phyloP scores from a whole-genome alignment of 2,888 invertebrate genomes.

The Torymus texanus region DNA sequence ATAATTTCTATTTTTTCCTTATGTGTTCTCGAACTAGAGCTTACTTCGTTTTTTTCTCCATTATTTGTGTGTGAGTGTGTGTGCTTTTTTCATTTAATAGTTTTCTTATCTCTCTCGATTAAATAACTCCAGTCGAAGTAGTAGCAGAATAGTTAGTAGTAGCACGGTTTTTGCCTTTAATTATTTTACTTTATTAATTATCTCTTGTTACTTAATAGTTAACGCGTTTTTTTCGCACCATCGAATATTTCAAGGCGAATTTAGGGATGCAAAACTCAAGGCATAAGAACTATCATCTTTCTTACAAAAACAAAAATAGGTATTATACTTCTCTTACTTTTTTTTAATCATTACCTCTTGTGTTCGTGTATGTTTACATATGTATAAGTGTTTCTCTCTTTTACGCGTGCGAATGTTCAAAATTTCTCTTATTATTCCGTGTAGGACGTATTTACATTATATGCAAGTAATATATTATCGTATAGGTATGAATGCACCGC shows the following conservation, averaged over 20 bases:
- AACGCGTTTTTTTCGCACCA: constrained; percentile 58
- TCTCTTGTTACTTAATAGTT: constrained; percentile 50
- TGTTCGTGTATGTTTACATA: constrained; percentile 55
- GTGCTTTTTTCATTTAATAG: constrained; percentile 22
- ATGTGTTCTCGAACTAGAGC: constrained; percentile 59
- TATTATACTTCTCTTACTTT: constrained; percentile 54
- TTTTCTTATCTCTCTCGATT: constrained; percentile 49
- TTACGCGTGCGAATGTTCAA: constrained; percentile 52
- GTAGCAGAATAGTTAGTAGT: constrained; percentile 59
- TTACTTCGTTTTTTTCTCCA: constrained; percentile 57
- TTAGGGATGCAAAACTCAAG: constrained; percentile 67
- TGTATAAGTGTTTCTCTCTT: constrained; percentile 44
- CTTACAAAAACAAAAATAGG: constrained; percentile 58
- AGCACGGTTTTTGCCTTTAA: constrained; percentile 61
- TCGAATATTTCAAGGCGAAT: constrained; percentile 63
- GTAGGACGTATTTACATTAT: constrained; percentile 63
- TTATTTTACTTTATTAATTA: constrained; percentile 55
- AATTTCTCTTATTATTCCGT: constrained; percentile 51
- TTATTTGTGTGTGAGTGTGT: constrained; percentile 31
- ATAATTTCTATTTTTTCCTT: constrained; percentile 58
- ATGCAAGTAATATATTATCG: constrained; percentile 58
- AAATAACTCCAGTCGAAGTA: constrained; percentile 60
- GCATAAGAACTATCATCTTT: constrained; percentile 66
- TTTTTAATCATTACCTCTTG: constrained; percentile 47
- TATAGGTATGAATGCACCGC: constrained; percentile 58